These are phyloP conservation scores for Archips crataeganus DNA, from an alignment of 2,888 invertebrate genomes.

Conservation along the genomic window DNA sequence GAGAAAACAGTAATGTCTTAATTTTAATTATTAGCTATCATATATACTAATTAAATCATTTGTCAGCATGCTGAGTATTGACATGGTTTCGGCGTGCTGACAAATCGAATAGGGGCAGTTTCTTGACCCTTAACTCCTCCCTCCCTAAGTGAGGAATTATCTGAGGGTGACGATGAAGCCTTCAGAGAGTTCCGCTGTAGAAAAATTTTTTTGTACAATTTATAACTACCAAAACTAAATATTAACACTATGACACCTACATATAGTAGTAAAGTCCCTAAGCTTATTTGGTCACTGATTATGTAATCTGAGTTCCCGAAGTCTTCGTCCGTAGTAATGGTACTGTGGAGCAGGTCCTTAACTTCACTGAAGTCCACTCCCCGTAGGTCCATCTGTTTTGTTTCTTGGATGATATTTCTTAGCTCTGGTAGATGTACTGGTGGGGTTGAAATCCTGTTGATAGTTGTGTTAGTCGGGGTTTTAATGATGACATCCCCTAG, in stretches of 20 bases:
- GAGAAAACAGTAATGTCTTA: too few relatives aligned
- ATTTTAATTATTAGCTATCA: too few relatives aligned
- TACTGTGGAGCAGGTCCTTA: not conserved
- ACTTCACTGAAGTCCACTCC: constrained; percentile 7
- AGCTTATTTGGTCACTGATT: constrained; percentile 1
- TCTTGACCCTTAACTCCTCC: too few relatives aligned
- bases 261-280: constrained; percentile 4
- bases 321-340: not conserved
- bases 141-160: too few relatives aligned
- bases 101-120: too few relatives aligned
- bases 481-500: not conserved
- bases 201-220: too few relatives aligned
- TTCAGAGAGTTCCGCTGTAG: too few relatives aligned
- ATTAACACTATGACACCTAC: constrained; percentile 6
- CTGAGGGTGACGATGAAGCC: too few relatives aligned
- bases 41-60: too few relatives aligned
- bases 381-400: constrained; percentile 7
- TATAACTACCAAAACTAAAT: constrained; percentile 6
- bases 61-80: too few relatives aligned
- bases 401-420: not conserved
- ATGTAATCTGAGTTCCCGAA: not conserved
- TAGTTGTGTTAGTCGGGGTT: not conserved
- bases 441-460: not conserved
- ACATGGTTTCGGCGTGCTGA: too few relatives aligned
- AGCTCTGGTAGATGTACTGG: not conserved